Conservation (phyloP, 2,113 vertebrate species). For the Malurus cyaneus region DNA sequence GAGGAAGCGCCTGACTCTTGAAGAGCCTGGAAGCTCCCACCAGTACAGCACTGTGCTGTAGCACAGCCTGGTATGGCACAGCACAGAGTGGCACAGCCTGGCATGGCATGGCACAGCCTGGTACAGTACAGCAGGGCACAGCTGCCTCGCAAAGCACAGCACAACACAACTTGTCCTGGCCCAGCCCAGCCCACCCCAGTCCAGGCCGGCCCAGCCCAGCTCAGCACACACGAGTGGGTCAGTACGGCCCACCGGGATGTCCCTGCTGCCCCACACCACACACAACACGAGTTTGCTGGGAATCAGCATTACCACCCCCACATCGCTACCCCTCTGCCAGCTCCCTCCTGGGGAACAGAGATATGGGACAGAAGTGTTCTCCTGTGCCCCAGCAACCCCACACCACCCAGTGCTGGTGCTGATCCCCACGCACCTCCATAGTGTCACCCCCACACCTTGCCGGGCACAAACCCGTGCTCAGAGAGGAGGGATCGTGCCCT, state of each 20-base stretch:
- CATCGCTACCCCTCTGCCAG: background rate
- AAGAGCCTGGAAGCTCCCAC: background rate
- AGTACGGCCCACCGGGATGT: rapidly evolving
- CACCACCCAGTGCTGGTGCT: too few species aligned
- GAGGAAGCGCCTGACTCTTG: background rate
- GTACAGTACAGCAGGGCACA: background rate
- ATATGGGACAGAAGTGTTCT: background rate
- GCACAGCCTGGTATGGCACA: rapidly evolving
- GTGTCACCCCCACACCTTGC: background rate
- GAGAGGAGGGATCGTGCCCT: too few species aligned
- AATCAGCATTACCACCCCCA: background rate
- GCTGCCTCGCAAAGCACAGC: background rate
- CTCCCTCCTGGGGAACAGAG: rapidly evolving
- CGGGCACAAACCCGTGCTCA: background rate
- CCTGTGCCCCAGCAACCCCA: background rate
- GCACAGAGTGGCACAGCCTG: background rate
- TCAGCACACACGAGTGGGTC: rapidly evolving
- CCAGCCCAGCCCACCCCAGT: background rate
- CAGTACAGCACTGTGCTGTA: background rate
- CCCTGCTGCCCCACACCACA: rapidly evolving
- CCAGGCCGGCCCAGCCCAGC: background rate
- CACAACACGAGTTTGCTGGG: background rate
- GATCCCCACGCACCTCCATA: background rate
- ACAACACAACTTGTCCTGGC: background rate
- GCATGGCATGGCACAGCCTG: background rate